Conservation (phyloP, 2,888 invertebrate species). For the Gordius sp. region DNA sequence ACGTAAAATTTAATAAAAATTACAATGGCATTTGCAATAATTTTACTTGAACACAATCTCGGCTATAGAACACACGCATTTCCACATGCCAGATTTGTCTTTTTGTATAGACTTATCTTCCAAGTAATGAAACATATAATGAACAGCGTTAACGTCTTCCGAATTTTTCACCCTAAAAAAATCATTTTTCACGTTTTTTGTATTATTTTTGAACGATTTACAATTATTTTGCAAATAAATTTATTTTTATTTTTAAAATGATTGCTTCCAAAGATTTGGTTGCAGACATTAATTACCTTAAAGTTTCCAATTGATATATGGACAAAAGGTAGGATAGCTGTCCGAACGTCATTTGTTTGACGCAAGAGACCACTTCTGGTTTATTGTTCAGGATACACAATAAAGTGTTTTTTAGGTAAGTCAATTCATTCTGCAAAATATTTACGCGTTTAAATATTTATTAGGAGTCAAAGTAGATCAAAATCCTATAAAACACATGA, state of each 20-base stretch:
- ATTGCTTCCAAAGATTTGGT: too few relatives aligned
- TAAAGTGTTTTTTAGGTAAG: constrained; percentile 63
- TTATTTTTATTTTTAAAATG: too few relatives aligned
- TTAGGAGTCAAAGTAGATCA: too few relatives aligned
- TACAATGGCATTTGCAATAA: too few relatives aligned
- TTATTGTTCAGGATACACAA: constrained; percentile 51
- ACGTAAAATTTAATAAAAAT: too few relatives aligned
- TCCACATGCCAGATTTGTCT: constrained; percentile 50
- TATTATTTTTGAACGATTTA: too few relatives aligned
- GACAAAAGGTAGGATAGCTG: constrained; percentile 85
- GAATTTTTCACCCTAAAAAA: constrained; percentile 23
- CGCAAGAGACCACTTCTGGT: constrained; percentile 53
- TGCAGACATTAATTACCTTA: constrained; percentile 27
- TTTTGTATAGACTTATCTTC: constrained; percentile 40
- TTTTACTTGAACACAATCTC: constrained; percentile 56
- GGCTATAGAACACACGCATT: constrained; percentile 60
- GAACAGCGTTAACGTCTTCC: constrained; percentile 32
- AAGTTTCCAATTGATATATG: constrained; percentile 77
- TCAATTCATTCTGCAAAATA: constrained; percentile 64
- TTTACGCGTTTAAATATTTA: too few relatives aligned
- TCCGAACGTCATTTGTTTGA: constrained; percentile 70
- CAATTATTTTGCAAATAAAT: too few relatives aligned
- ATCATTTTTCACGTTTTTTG: too few relatives aligned
- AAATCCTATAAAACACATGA: too few relatives aligned
- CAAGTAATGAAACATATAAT: constrained; percentile 68